A percentile compares a stretch with the other conserved stretches of the same genome.
These are phyloP conservation scores for Perodicticus potto DNA, from an alignment of 2,797 vertebrate species.

Conservation along the genomic window DNA sequence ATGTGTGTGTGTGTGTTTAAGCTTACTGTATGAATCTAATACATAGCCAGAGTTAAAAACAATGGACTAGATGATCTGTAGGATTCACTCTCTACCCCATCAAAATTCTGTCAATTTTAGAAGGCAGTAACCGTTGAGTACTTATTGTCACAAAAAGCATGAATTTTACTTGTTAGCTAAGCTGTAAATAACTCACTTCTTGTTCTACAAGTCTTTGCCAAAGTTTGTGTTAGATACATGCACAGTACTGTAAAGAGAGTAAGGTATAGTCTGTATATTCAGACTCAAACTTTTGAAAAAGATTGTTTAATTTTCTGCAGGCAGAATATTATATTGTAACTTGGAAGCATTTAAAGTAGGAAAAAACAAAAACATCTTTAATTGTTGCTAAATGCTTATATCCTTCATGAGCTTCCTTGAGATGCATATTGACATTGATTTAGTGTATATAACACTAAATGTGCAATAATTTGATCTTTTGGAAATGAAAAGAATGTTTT, in stretches of 20 bases:
- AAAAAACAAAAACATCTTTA: background rate
- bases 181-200: background rate
- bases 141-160: background rate
- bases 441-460: background rate
- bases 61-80: background rate
- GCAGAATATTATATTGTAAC: background rate
- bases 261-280: background rate
- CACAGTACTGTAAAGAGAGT: background rate
- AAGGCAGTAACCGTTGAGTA: background rate
- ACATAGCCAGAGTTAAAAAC: background rate
- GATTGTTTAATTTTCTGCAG: background rate
- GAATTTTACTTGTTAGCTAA: conserved; percentile 29
- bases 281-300: background rate
- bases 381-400: background rate
- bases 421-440: background rate
- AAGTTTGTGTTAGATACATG: background rate
- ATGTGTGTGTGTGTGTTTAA: background rate
- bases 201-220: background rate
- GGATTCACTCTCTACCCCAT: background rate
- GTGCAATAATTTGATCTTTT: background rate
- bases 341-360: conserved; percentile 19
- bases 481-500: conserved; percentile 50
- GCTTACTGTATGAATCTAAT: background rate
- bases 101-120: background rate
- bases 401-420: background rate